Conservation (phyloP, 2,113 vertebrate genomes). For the Dromiciops gliroides region DNA sequence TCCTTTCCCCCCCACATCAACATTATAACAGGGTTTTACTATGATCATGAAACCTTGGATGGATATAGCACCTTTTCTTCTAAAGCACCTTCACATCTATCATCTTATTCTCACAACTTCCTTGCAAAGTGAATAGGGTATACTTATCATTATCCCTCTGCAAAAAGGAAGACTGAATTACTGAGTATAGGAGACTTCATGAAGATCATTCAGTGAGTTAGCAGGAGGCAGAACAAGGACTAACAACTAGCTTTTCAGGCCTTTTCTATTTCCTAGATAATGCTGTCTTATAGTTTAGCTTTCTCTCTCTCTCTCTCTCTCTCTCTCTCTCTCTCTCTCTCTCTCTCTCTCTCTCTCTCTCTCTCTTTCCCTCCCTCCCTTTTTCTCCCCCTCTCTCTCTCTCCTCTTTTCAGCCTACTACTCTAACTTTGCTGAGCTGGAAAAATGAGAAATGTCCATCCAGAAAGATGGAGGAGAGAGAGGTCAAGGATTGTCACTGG, state of each 20-base stretch:
- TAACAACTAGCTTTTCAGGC: not conserved
- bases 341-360: not conserved
- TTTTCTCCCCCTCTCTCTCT: not conserved
- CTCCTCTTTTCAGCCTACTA: not conserved
- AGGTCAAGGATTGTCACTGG: slow-evolving; percentile 69
- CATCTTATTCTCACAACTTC: not conserved
- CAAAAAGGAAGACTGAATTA: slow-evolving; percentile 19
- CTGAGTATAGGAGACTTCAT: slow-evolving; percentile 51
- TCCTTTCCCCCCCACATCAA: slow-evolving; percentile 3
- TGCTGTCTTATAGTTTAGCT: not conserved
- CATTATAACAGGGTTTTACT: not conserved
- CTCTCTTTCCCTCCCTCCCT: not conserved
- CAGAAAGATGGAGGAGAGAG: not conserved
- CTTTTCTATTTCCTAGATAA: not conserved
- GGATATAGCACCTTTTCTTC: slow-evolving; percentile 77
- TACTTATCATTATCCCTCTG: not conserved
- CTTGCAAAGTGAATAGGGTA: not conserved
- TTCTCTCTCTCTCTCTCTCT: not conserved
- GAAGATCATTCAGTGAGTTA: slow-evolving; percentile 35
- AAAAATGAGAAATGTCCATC: not conserved
- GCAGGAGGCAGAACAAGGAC: not conserved
- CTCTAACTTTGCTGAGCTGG: not conserved
- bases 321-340: not conserved
- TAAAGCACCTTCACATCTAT: slow-evolving; percentile 55
- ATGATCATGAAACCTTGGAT: slow-evolving; percentile 60